These are phyloP conservation scores for Phalacrocorax carbo DNA, from an alignment of 2,113 vertebrate genomes.

Conservation along the genomic window DNA sequence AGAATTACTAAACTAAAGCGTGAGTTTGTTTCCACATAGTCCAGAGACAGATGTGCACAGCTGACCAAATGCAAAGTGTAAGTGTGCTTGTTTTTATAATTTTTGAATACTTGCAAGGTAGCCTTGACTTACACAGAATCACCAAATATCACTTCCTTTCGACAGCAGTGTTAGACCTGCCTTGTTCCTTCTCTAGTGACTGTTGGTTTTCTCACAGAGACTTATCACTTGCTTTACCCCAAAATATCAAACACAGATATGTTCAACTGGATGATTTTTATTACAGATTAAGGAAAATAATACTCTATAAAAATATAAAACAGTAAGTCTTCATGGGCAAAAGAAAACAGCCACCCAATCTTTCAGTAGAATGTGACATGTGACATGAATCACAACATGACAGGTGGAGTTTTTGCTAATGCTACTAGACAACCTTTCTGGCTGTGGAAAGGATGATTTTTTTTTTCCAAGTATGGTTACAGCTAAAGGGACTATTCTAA, in stretches of 20 bases:
- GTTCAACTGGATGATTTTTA: not conserved
- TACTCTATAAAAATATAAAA: not conserved
- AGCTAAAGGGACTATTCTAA: not conserved
- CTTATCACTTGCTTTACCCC: not conserved
- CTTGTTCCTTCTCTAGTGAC: not conserved
- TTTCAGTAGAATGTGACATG: not conserved
- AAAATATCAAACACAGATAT: not conserved
- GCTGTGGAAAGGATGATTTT: not conserved
- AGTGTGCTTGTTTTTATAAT: not conserved
- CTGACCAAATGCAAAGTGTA: not conserved
- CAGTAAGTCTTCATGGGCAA: not conserved
- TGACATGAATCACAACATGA: not conserved
- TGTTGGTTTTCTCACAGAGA: not conserved
- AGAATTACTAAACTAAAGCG: not conserved
- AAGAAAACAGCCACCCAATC: not conserved
- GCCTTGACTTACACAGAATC: not conserved
- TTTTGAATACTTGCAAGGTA: not conserved
- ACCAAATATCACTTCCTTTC: not conserved
- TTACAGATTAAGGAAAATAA: not conserved
- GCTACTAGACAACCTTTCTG: not conserved
- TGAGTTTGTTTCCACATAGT: not conserved
- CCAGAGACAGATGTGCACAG: not conserved
- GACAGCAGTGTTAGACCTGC: not conserved
- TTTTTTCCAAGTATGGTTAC: not conserved
- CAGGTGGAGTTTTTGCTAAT: not conserved